These are phyloP conservation scores for Eupeodes corollae DNA, from an alignment of 1,140 invertebrate genomes.

Conservation along the genomic window DNA sequence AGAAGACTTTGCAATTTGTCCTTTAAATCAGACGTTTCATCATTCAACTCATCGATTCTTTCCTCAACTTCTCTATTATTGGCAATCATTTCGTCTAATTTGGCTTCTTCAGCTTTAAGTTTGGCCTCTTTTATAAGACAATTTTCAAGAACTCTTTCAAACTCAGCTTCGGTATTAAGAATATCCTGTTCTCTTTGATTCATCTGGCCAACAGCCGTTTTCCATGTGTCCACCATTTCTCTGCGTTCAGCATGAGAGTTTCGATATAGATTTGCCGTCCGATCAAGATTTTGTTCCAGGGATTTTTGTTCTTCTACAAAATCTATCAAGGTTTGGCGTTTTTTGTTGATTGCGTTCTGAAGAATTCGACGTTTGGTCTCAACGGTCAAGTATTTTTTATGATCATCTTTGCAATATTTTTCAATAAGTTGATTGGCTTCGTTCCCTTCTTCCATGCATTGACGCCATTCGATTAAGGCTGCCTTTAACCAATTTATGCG, in stretches of 20 bases:
- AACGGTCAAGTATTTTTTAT: conserved; percentile 42
- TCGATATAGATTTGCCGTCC: conserved; percentile 26
- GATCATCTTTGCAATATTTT: conserved; percentile 46
- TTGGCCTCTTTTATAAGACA: conserved; percentile 1
- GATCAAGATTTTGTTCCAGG: conserved; percentile 30
- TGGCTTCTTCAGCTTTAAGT: conserved; percentile 13
- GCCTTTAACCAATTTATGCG: conserved; percentile 46
- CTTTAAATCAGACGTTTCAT: conserved; percentile 22
- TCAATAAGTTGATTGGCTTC: conserved; percentile 46
- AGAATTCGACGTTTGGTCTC: conserved; percentile 37
- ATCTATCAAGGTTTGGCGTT: conserved; percentile 17
- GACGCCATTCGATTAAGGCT: conserved; percentile 45
- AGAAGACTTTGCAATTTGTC: conserved; percentile 17
- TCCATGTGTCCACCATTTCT: conserved; percentile 35
- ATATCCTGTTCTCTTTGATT: conserved; percentile 30
- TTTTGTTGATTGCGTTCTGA: conserved; percentile 29
- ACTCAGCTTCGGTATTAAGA: conserved; percentile 15
- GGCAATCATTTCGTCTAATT: conserved; percentile 20
- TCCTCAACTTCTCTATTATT: conserved; percentile 29
- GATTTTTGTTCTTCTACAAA: conserved; percentile 31
- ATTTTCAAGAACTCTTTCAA: conserved; percentile 6
- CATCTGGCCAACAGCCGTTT: conserved; percentile 31
- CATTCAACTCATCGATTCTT: conserved; percentile 20
- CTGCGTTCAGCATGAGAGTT: conserved; percentile 27
- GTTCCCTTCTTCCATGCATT: conserved; percentile 44